Evolutionary conservation across 2,888 invertebrate genomes (phyloP), one percentile per base, ranked within the genome.

Genomic region (Cryptocheilus praepositus): DNA sequence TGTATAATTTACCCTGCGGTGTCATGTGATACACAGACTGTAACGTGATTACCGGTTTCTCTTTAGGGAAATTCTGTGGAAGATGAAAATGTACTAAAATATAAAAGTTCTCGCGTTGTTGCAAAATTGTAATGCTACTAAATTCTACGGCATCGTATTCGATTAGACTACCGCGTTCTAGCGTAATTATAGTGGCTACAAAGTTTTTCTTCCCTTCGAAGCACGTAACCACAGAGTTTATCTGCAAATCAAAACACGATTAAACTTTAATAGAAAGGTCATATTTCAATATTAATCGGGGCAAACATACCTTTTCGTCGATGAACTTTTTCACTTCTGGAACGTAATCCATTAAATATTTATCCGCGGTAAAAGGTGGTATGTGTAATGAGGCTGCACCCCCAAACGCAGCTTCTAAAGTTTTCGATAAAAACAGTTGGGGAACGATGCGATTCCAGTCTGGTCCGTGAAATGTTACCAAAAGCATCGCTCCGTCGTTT

Each of bases 381-480:
- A 92, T 86, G 21, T 88, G 85, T 18, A 91, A 73, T 28, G 78
- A 81, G 19, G 78, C 79, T 0, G 88, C 76, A 22, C 87, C 89
- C 49, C 90, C 90, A 13, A 92, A 83, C 19, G 89, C 84, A 59
- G 89, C 88, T 81, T 92, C 91, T 2, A 92, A 84, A 64, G 89
- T 82, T 13, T 91, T 91, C 1, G 91, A 90, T 3, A 92, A 81
- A 68, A 85, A 88, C 15, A 92, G 81, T 54, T 89, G 88, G 1
- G 90, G 88, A 15, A 84, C 87, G 13, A 90, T 88, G 49, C 86
- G 85, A 49, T 84, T 85, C 73, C 90, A 89, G 57, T 90, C 90
- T 15, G 90, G 89, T 65, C 91, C 91, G 36, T 91, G 91, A 83
- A 92, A 93, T 53, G 90, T 89, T 8, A 93, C 90, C 19, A 92